Conservation (phyloP, 1,140 invertebrate genomes). For the Lepidurus packardi region DNA sequence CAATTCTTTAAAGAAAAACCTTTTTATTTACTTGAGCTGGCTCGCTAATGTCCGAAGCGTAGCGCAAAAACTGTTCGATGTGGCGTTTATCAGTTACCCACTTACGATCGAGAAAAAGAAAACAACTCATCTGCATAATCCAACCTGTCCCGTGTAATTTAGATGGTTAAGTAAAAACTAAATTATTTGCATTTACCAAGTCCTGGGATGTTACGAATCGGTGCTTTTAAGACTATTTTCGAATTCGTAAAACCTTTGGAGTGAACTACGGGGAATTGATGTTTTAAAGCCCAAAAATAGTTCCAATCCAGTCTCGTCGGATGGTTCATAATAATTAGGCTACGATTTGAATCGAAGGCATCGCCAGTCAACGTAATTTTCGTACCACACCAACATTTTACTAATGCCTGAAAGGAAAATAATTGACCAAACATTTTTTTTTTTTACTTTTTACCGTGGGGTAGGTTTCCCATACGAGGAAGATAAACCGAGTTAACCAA, state of each 20-base stretch:
- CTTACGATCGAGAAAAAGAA: background rate
- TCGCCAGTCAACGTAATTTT: background rate
- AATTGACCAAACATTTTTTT: background rate
- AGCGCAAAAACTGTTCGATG: background rate
- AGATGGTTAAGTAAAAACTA: background rate
- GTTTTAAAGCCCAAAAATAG: constrained; percentile 14
- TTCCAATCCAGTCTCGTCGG: background rate
- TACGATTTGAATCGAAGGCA: background rate
- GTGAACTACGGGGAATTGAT: background rate
- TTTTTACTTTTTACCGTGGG: background rate
- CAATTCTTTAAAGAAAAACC: background rate
- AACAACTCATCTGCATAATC: constrained; percentile 10
- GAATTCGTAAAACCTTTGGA: background rate
- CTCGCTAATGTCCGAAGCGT: background rate
- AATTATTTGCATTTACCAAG: background rate
- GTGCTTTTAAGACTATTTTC: background rate
- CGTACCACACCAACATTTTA: background rate
- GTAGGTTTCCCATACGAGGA: background rate
- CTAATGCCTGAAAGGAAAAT: background rate
- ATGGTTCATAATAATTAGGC: background rate
- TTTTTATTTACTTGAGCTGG: background rate
- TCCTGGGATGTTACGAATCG: constrained; percentile 6
- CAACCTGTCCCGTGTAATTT: background rate
- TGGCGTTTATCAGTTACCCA: background rate
- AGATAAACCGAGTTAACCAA: background rate